These are phyloP conservation scores for Pristionchus mayeri DNA, from an alignment of 2,888 invertebrate species.

Conservation along the genomic window DNA sequence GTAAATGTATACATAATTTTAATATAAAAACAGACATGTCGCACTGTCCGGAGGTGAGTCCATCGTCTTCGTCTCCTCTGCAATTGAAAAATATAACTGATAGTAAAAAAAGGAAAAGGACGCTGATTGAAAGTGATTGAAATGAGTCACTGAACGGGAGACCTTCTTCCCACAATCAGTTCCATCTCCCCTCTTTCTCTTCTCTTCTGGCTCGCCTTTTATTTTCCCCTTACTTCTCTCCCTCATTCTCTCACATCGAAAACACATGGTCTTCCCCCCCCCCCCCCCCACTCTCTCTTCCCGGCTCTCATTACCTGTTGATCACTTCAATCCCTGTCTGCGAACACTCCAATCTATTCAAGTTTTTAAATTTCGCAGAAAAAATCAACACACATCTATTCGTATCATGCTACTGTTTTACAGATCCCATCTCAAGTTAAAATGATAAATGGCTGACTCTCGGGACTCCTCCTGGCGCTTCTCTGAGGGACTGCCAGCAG, in stretches of 20 bases:
- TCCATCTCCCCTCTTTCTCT: slow-evolving; percentile 27
- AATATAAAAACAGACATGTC: not conserved
- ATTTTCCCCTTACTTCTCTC: slow-evolving; percentile 26
- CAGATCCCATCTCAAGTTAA: too few species aligned
- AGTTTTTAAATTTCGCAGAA: too few species aligned
- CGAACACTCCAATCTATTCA: too few species aligned
- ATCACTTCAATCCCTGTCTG: not conserved
- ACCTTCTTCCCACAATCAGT: not conserved
- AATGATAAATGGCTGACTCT: not conserved
- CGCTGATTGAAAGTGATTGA: not conserved
- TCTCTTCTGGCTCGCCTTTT: slow-evolving; percentile 23
- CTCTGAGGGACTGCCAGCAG: not conserved
- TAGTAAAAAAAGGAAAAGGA: too few species aligned
- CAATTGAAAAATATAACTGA: not conserved
- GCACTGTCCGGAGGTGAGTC: slow-evolving; percentile 1
- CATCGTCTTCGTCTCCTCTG: slow-evolving; percentile 30
- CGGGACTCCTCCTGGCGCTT: slow-evolving; percentile 19
- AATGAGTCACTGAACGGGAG: slow-evolving; percentile 4
- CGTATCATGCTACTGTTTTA: too few species aligned
- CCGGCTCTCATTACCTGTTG: not conserved
- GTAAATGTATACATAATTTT: too few species aligned
- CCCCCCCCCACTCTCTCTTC: not conserved
- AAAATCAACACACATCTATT: too few species aligned
- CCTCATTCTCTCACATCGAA: slow-evolving; percentile 1
- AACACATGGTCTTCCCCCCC: slow-evolving; percentile 5